phyloP scores from a whole-genome alignment of 2,888 invertebrate genomes.

The Drosophila niveifrons region DNA sequence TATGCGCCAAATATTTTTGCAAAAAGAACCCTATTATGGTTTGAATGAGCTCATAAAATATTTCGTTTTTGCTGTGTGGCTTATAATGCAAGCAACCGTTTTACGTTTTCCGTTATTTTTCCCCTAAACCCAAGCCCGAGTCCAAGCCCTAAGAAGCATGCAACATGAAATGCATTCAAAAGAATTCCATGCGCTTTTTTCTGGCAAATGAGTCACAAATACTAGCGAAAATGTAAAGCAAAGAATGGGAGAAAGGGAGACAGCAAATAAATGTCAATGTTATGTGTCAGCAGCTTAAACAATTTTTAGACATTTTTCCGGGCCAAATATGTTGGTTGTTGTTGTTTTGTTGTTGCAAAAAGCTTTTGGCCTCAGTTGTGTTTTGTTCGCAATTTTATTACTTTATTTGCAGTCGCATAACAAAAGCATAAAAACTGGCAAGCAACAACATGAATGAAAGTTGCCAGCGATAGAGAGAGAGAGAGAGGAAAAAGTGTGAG shows the following conservation, averaged over 20 bases:
- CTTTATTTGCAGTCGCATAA: constrained; percentile 76
- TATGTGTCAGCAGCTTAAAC: constrained; percentile 56
- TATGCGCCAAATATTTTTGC: neutral
- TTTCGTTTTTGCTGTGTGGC: constrained; percentile 10
- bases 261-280: constrained; percentile 53
- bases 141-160: constrained; percentile 28
- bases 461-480: constrained; percentile 10
- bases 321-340: constrained; percentile 31
- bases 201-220: constrained; percentile 29
- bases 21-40: neutral
- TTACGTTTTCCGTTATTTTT: neutral
- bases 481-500: constrained; percentile 25
- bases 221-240: neutral
- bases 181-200: constrained; percentile 24
- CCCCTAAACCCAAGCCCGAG: too few relatives aligned
- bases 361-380: constrained; percentile 33
- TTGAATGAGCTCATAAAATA: constrained; percentile 17
- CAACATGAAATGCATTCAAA: constrained; percentile 48
- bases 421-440: constrained; percentile 73
- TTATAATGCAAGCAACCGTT: neutral
- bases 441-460: constrained; percentile 16
- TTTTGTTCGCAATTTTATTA: constrained; percentile 60
- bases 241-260: neutral
- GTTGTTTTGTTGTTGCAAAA: constrained; percentile 19
- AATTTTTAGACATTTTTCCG: constrained; percentile 45